phyloP scores from a whole-genome alignment of 2,113 vertebrate genomes.

The Rhinogobius similis region DNA sequence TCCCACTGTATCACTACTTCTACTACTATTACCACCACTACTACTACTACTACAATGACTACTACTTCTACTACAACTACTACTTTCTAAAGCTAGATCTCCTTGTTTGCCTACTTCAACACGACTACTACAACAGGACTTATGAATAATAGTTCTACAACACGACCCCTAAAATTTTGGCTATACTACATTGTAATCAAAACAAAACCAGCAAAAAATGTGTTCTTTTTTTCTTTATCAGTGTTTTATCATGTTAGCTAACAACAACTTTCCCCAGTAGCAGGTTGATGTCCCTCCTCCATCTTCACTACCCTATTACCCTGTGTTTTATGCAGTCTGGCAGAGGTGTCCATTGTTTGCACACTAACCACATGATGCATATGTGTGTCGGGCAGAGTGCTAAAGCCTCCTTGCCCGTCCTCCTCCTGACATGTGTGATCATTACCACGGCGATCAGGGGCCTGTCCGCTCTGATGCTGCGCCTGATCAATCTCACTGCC shows the following conservation, averaged over 20 bases:
- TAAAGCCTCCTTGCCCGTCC: background rate
- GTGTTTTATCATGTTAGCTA: background rate
- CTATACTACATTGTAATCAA: too few species aligned
- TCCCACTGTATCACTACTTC: too few species aligned
- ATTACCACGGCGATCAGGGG: slow-evolving; percentile 43
- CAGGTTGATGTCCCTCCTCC: background rate
- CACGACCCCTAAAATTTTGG: too few species aligned
- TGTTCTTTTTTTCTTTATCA: too few species aligned
- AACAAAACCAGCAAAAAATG: too few species aligned
- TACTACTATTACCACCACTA: too few species aligned
- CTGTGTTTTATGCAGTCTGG: background rate
- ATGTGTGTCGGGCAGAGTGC: background rate
- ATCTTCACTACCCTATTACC: background rate
- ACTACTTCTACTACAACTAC: too few species aligned
- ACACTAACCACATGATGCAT: slow-evolving; percentile 6
- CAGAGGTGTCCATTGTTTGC: background rate
- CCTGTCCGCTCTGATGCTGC: slow-evolving; percentile 34
- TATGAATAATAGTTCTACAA: too few species aligned
- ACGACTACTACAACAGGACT: too few species aligned
- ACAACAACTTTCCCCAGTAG: background rate
- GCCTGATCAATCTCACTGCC: slow-evolving; percentile 47
- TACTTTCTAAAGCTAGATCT: too few species aligned
- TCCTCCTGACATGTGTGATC: slow-evolving; percentile 23
- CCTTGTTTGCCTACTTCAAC: too few species aligned
- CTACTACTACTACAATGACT: too few species aligned